phyloP scores from a whole-genome alignment of 2,888 invertebrate genomes.

The Bombylius major region DNA sequence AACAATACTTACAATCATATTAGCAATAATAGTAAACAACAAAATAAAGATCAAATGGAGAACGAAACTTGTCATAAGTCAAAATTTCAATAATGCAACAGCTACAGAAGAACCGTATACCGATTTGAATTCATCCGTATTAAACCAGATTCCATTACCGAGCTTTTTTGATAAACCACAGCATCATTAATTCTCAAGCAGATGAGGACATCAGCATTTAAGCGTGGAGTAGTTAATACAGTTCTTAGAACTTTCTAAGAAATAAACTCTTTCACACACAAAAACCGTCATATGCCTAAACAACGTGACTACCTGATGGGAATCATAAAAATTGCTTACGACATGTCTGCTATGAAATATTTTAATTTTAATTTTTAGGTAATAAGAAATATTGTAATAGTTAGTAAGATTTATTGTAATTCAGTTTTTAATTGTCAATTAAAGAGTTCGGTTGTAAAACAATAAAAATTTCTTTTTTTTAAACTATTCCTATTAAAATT shows the following conservation, averaged over 20 bases:
- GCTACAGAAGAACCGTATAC: background rate
- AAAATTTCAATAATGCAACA: background rate
- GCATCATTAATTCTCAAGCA: background rate
- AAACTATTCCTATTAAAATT: too few relatives aligned
- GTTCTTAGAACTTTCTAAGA: background rate
- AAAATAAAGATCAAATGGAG: background rate
- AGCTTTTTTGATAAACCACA: background rate
- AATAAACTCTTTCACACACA: background rate
- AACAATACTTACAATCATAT: background rate
- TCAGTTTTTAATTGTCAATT: too few relatives aligned
- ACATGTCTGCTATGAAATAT: background rate
- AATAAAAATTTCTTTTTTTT: too few relatives aligned
- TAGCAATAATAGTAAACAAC: background rate
- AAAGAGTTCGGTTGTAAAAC: too few relatives aligned
- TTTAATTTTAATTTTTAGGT: too few relatives aligned
- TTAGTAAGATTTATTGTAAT: too few relatives aligned
- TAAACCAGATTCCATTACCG: background rate
- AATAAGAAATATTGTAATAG: too few relatives aligned
- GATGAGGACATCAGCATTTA: background rate
- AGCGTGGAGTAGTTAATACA: background rate
- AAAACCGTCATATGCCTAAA: background rate
- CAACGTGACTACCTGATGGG: background rate
- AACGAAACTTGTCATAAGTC: background rate
- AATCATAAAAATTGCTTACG: background rate
- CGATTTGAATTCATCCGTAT: background rate